phyloP scores from a whole-genome alignment of 1,140 invertebrate species.

The Anadara kagoshimensis region DNA sequence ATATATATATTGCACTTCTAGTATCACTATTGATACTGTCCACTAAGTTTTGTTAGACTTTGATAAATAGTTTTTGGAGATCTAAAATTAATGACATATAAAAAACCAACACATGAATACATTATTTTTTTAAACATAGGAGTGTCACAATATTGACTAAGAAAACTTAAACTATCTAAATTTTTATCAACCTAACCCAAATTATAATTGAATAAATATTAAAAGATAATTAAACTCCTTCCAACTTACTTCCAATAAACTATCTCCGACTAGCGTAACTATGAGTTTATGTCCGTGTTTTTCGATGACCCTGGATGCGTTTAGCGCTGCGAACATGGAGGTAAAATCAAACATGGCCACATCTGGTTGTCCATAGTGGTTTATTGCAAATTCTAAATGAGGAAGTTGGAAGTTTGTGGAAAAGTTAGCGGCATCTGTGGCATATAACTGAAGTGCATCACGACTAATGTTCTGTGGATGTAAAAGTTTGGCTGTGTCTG shows the following conservation, averaged over 20 bases:
- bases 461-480: conserved; percentile 93
- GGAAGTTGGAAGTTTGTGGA: conserved; percentile 94
- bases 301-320: conserved; percentile 88
- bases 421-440: conserved; percentile 95
- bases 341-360: conserved; percentile 99
- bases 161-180: too few relatives aligned
- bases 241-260: conserved; percentile 86
- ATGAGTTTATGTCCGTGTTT: conserved; percentile 86
- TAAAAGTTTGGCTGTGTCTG: conserved; percentile 91
- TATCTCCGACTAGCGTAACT: conserved; percentile 95
- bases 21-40: too few relatives aligned
- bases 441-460: conserved; percentile 86
- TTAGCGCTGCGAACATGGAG: conserved; percentile 98
- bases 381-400: conserved; percentile 95
- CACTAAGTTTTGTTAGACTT: too few relatives aligned
- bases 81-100: too few relatives aligned
- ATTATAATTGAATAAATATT: neutral
- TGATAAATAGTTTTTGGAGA: too few relatives aligned
- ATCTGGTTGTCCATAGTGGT: conserved; percentile 98
- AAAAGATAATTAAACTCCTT: neutral
- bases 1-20: too few relatives aligned
- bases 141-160: too few relatives aligned
- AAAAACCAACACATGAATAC: too few relatives aligned
- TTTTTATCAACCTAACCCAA: too few relatives aligned
- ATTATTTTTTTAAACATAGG: too few relatives aligned